These are phyloP conservation scores for Willisornis vidua DNA, from an alignment of 2,113 vertebrate species.

Conservation along the genomic window DNA sequence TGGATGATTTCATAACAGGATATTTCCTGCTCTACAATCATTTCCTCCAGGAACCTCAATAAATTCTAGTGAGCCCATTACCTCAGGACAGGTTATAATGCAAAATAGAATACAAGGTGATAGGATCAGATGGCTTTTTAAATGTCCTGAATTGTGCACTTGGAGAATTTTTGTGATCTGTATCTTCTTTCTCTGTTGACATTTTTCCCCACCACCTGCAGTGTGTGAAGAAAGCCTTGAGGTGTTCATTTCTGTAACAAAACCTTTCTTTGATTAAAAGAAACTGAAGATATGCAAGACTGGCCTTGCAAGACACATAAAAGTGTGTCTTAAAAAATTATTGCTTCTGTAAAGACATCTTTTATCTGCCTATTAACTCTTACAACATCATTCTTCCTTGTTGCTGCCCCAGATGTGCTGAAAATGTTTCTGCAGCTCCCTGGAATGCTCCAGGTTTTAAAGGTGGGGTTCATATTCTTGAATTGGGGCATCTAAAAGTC, in stretches of 20 bases:
- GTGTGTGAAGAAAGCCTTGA: background rate
- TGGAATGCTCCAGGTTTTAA: background rate
- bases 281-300: background rate
- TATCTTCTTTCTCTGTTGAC: background rate
- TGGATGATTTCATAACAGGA: background rate
- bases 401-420: accelerated
- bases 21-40: background rate
- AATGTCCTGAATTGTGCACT: background rate
- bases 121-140: conserved; percentile 2
- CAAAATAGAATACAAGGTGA: conserved; percentile 6
- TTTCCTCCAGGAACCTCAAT: background rate
- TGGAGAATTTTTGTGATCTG: background rate
- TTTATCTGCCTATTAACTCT: background rate
- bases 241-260: background rate
- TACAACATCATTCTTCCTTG: background rate
- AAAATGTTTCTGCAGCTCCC: background rate
- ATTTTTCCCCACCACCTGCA: background rate
- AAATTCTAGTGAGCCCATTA: background rate
- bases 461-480: background rate
- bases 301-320: background rate
- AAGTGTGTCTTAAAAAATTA: background rate
- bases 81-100: background rate
- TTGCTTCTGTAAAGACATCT: background rate
- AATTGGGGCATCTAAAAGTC: background rate
- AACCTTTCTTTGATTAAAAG: background rate